Percentiles rank a stretch among this genome's conserved stretches.
Evolutionary conservation across 2,113 vertebrate genomes (phyloP).

Genomic region (Turnix velox): DNA sequence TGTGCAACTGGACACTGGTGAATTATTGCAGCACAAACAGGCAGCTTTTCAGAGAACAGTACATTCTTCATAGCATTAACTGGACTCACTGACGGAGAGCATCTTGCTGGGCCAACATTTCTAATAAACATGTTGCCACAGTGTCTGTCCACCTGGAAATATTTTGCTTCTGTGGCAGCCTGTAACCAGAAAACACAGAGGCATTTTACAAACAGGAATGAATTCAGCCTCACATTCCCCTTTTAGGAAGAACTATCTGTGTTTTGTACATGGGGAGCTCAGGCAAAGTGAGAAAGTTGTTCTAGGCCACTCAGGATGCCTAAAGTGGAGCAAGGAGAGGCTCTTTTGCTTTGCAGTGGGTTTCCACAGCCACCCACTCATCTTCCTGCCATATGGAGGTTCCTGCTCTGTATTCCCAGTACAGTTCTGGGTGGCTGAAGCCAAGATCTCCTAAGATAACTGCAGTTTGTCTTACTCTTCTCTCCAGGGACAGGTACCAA

Average conservation of each 20-base stretch:
- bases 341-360: not conserved
- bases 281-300: not conserved
- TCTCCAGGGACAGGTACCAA: slow-evolving; percentile 87
- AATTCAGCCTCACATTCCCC: not conserved
- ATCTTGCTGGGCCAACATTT: not conserved
- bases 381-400: not conserved
- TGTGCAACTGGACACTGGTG: not conserved
- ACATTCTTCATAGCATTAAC: not conserved
- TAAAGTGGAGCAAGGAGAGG: not conserved
- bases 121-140: not conserved
- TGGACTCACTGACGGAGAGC: not conserved
- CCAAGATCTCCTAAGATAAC: not conserved
- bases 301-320: not conserved
- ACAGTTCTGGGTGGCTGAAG: not conserved
- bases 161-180: slow-evolving; percentile 26
- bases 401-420: not conserved
- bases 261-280: not conserved
- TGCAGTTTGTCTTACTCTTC: not conserved
- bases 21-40: not conserved
- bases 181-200: slow-evolving; percentile 18
- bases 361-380: not conserved
- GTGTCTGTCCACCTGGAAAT: not conserved
- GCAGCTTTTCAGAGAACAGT: not conserved
- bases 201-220: slow-evolving; percentile 1
- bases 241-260: not conserved